A percentile compares a stretch with the other conserved stretches of the same genome.
Conservation (phyloP, 2,888 invertebrate species). For the Ametastegia equiseti region DNA sequence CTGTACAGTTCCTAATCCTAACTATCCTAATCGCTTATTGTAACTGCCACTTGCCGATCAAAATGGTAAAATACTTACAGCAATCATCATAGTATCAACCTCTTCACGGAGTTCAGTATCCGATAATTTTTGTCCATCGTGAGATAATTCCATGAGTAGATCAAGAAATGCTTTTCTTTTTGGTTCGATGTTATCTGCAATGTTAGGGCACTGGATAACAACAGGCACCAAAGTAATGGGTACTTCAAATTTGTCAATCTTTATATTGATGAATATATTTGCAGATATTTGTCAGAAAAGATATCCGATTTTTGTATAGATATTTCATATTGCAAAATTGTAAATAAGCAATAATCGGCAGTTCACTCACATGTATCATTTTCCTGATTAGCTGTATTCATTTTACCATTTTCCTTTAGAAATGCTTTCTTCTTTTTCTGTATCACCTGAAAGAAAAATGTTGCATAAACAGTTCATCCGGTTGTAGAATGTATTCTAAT, state of each 20-base stretch:
- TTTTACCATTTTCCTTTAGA: constrained; percentile 64
- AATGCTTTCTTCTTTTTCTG: constrained; percentile 71
- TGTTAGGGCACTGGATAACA: background rate
- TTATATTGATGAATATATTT: no score
- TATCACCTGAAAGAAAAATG: constrained; percentile 64
- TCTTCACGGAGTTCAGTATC: constrained; percentile 79
- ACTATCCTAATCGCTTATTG: background rate
- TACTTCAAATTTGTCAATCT: background rate
- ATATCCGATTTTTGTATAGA: no score
- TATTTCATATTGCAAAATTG: no score
- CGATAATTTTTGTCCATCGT: constrained; percentile 77
- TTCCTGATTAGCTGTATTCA: constrained; percentile 3
- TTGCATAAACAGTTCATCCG: background rate
- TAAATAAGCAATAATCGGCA: background rate
- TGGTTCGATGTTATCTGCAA: constrained; percentile 35
- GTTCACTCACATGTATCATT: constrained; percentile 47
- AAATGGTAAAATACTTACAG: constrained; percentile 73
- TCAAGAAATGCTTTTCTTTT: constrained; percentile 76
- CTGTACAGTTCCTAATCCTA: no score
- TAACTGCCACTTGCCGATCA: background rate
- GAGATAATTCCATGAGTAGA: constrained; percentile 77
- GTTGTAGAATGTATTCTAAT: background rate
- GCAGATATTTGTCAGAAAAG: no score
- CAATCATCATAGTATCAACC: constrained; percentile 79
- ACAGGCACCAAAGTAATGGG: background rate